phyloP scores from a whole-genome alignment of 2,888 invertebrate species.

The Ptychoptera albimana region DNA sequence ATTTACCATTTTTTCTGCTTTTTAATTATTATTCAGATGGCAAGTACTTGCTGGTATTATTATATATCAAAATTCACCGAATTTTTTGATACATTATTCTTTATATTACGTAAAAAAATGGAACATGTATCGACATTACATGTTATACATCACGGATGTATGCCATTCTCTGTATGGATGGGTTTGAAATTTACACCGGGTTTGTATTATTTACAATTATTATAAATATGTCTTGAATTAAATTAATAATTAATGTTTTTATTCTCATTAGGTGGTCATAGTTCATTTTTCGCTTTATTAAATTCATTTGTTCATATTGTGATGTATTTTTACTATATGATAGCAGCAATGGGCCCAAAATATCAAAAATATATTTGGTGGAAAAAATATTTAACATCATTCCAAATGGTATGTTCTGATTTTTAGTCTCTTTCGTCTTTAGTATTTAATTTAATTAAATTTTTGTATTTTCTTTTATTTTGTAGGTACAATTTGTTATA shows the following conservation, averaged over 20 bases:
- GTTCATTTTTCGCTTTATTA: slow-evolving; percentile 86
- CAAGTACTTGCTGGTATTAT: slow-evolving; percentile 89
- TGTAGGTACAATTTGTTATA: slow-evolving; percentile 78
- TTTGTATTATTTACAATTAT: slow-evolving; percentile 26
- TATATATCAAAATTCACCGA: slow-evolving; percentile 95
- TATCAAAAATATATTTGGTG: slow-evolving; percentile 94
- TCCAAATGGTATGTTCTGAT: slow-evolving; percentile 67
- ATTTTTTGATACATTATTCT: slow-evolving; percentile 93
- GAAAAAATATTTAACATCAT: slow-evolving; percentile 89
- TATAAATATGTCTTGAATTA: not conserved
- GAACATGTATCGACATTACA: slow-evolving; percentile 87
- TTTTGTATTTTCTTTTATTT: slow-evolving; percentile 10
- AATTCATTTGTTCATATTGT: slow-evolving; percentile 93
- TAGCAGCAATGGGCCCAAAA: slow-evolving; percentile 83
- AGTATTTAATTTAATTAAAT: not conserved
- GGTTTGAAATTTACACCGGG: slow-evolving; percentile 90
- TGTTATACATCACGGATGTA: slow-evolving; percentile 91
- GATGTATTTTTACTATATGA: slow-evolving; percentile 96
- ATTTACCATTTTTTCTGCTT: slow-evolving; percentile 9
- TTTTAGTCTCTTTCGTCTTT: slow-evolving; percentile 1
- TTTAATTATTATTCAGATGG: slow-evolving; percentile 60
- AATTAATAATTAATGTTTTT: not conserved
- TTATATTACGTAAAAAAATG: slow-evolving; percentile 86
- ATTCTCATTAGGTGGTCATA: slow-evolving; percentile 67
- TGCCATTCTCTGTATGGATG: slow-evolving; percentile 94